Conservation (phyloP, 2,113 vertebrate species). For the Actenoides hombroni region DNA sequence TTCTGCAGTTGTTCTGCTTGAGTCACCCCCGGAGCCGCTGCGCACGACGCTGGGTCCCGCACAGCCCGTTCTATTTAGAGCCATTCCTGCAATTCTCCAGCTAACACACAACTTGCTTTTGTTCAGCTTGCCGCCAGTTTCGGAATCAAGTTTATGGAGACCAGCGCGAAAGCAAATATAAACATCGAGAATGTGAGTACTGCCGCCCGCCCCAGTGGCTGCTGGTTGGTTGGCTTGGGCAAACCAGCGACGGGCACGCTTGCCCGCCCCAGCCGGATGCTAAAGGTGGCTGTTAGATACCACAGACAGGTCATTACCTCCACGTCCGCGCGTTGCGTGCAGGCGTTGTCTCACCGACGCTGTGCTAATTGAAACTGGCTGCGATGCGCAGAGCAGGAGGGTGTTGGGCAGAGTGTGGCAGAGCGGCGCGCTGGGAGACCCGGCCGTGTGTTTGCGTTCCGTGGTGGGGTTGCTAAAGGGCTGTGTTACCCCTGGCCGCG, state of each 20-base stretch:
- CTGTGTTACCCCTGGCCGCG: neutral
- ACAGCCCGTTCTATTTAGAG: neutral
- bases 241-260: fast-evolving
- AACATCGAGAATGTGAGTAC: slow-evolving; percentile 95
- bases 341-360: fast-evolving
- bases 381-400: fast-evolving
- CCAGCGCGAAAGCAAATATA: slow-evolving; percentile 97
- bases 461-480: fast-evolving
- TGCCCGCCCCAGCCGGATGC: fast-evolving
- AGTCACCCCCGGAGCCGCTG: fast-evolving
- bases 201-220: fast-evolving
- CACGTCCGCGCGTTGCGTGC: fast-evolving
- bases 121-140: slow-evolving; percentile 90
- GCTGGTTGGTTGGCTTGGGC: fast-evolving
- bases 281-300: fast-evolving
- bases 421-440: neutral
- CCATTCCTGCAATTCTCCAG: fast-evolving
- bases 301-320: neutral
- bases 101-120: neutral
- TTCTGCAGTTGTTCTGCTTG: neutral
- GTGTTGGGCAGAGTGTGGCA: neutral
- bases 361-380: neutral
- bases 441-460: fast-evolving
- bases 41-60: neutral
- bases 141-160: slow-evolving; percentile 98